phyloP scores from a whole-genome alignment of 2,888 invertebrate genomes.

The Lithophane ornitopus region DNA sequence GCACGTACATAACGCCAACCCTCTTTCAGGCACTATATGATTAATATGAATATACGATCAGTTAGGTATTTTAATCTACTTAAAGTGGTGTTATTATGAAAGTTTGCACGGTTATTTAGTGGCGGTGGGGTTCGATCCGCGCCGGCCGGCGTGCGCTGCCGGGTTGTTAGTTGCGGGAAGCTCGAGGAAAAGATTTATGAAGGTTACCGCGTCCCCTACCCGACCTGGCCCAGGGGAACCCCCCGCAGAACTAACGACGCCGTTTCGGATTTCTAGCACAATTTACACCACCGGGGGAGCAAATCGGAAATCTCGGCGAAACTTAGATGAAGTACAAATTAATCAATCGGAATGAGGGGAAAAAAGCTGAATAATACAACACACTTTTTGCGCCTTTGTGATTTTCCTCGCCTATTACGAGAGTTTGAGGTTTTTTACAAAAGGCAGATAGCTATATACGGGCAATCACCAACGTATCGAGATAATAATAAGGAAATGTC shows the following conservation, averaged over 20 bases:
- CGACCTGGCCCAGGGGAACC: constrained; percentile 85
- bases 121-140: constrained; percentile 70
- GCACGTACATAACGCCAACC: constrained; percentile 74
- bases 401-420: constrained; percentile 42
- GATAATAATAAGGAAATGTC: constrained; percentile 20
- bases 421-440: constrained; percentile 47
- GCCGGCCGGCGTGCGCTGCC: constrained; percentile 70
- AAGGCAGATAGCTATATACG: constrained; percentile 18
- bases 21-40: constrained; percentile 78
- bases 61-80: constrained; percentile 84
- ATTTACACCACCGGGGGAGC: constrained; percentile 85
- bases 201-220: constrained; percentile 84
- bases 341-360: constrained; percentile 78
- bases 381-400: constrained; percentile 70
- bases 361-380: constrained; percentile 76
- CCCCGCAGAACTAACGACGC: constrained; percentile 87
- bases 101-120: constrained; percentile 85
- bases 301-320: constrained; percentile 82
- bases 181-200: constrained; percentile 89
- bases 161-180: constrained; percentile 88
- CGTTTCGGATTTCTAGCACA: constrained; percentile 88
- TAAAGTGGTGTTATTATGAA: constrained; percentile 85
- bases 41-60: constrained; percentile 83
- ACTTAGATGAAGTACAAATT: constrained; percentile 83
- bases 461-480: constrained; percentile 8